Evolutionary conservation across 2,113 vertebrate species (phyloP).

Genomic region (Pelusios castaneus): DNA sequence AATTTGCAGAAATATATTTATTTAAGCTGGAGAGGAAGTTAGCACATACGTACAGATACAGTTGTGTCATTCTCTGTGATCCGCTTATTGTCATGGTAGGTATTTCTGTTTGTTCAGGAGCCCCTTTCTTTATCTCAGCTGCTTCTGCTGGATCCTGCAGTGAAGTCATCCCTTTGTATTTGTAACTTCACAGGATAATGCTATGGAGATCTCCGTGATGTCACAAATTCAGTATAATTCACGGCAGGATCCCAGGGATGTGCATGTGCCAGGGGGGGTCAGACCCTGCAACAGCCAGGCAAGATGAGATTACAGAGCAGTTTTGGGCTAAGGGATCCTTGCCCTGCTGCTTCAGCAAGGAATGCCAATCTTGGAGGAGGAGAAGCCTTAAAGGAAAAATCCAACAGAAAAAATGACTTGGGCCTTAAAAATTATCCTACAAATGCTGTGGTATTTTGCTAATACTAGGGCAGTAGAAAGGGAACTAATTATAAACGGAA

Average conservation of each 20-base stretch:
- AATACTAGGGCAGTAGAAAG: slow-evolving; percentile 51
- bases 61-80: neutral
- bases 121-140: neutral
- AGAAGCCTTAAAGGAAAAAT: neutral
- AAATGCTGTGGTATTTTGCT: slow-evolving; percentile 12
- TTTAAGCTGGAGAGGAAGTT: slow-evolving; percentile 10
- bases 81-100: rapidly evolving
- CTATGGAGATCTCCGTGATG: rapidly evolving
- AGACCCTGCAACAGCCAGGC: too few species aligned
- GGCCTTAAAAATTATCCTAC: neutral
- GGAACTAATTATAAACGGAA: slow-evolving; percentile 54
- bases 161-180: neutral
- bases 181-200: rapidly evolving
- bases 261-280: too few species aligned
- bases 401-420: neutral
- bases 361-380: neutral
- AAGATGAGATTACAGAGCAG: neutral
- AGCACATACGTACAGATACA: neutral
- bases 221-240: neutral
- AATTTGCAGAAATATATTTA: neutral
- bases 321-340: neutral
- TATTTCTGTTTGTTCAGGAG: neutral
- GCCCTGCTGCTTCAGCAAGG: neutral
- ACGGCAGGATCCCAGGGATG: neutral
- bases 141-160: neutral